These are phyloP conservation scores for Agrypnus murinus DNA, from an alignment of 2,888 invertebrate species.

Conservation along the genomic window DNA sequence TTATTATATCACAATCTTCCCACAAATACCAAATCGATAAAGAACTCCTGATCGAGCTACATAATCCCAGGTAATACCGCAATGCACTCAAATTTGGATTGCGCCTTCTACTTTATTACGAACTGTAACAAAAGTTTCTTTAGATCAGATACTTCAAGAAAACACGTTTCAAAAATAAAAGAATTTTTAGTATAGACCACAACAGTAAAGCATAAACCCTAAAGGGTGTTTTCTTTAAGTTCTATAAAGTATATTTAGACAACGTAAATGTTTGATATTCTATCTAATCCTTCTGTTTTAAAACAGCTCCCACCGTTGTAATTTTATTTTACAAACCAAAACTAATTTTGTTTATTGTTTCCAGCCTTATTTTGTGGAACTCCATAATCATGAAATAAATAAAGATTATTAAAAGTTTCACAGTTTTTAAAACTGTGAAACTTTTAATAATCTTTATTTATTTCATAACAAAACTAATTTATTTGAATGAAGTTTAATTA, in stretches of 20 bases:
- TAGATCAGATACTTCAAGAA: neutral
- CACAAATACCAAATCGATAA: conserved; percentile 9
- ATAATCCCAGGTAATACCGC: conserved; percentile 1
- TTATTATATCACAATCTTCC: neutral
- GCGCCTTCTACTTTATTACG: neutral
- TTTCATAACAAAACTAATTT: neutral
- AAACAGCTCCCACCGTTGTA: too few species aligned
- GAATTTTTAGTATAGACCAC: neutral
- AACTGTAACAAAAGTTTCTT: neutral
- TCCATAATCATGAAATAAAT: too few species aligned
- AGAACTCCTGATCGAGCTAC: conserved; percentile 8
- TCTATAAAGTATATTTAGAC: too few species aligned
- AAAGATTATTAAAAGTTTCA: too few species aligned
- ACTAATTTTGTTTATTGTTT: too few species aligned
- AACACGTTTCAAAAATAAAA: neutral
- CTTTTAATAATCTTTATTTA: too few species aligned
- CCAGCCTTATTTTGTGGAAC: too few species aligned
- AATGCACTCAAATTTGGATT: conserved; percentile 15
- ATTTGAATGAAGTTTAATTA: neutral
- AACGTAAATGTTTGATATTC: too few species aligned
- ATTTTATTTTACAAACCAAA: too few species aligned
- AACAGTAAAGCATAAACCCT: neutral
- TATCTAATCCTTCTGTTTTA: too few species aligned
- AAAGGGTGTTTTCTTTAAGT: neutral
- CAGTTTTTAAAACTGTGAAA: too few species aligned